Base-by-base conservation (phyloP, 1,140 invertebrate species). In the Meloidogyne floridensis region DNA sequence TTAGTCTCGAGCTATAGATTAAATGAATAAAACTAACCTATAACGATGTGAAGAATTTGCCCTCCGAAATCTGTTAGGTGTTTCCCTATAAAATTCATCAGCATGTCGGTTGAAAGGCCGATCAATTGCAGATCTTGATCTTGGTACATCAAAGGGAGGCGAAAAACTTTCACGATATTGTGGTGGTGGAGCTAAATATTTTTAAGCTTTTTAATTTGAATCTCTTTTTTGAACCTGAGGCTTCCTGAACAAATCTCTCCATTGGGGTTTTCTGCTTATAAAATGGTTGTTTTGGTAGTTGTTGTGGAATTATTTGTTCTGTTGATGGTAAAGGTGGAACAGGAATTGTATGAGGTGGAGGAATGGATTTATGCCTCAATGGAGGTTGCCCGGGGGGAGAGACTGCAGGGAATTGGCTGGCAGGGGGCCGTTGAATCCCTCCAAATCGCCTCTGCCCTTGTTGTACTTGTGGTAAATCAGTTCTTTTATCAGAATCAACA, bases 381-480 rank as follows among this genome's bases (percentile, higher is more conserved):
- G 77, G 20, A 8, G 20, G 6, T 11, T 71, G 65, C 0, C 43
- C n/a, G 9, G n/a, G 65, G 1, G 65, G 59, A 43, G 77, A 79
- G 32, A 71, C 10, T 51, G 42, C 43, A 9, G 77, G 77, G 59
- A 72, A 79, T 71, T 79, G 77, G 20, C 77, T 79, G n/a, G 18
- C 77, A 47, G 43, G 9, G 13, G 77, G 77, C 9, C 77, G 77
- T 15, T 69, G 59, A 79, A 72, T 42, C 8, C 20, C 20, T 70
- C 77, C 8, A 18, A 72, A 7, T 32, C 15, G 53, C 6, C n/a
- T 65, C 15, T 65, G 15, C 7, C 15, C 59, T 65, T n/a, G n/a
- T 65, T 65, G 59, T 6, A 4, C 7, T 6, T 65, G 15, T 1
- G 13, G 5, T 65, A 65, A 65, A n/a, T 65, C 18, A 72, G 2